A percentile compares a stretch with the other conserved stretches of the same genome.
Evolutionary conservation across 2,888 invertebrate species (phyloP).

Genomic region (Acrocyrtus sp.): DNA sequence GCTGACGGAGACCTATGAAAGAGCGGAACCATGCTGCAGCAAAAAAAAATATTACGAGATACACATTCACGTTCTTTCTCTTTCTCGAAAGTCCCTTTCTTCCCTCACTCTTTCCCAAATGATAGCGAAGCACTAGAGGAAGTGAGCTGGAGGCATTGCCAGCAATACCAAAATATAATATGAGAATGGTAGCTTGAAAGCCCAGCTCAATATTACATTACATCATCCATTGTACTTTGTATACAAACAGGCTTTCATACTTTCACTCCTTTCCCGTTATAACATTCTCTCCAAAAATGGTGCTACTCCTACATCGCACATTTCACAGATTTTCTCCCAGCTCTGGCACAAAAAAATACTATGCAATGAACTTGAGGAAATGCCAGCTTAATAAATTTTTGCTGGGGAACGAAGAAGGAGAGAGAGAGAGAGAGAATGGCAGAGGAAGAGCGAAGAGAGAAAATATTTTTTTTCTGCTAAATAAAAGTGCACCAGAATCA

Average conservation of each 20-base stretch:
- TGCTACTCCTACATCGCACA: no score
- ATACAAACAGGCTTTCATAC: no score
- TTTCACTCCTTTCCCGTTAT: not conserved
- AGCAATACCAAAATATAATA: not conserved
- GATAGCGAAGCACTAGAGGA: not conserved
- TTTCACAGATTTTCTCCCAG: no score
- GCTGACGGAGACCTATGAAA: conserved; percentile 33
- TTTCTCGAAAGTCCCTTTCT: no score
- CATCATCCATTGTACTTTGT: not conserved
- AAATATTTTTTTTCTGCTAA: no score
- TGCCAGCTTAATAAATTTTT: no score
- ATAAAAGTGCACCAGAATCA: not conserved
- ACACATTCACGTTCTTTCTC: no score
- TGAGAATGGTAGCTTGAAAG: no score
- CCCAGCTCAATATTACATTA: not conserved
- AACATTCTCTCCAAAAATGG: no score
- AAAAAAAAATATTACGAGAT: not conserved
- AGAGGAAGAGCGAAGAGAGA: no score
- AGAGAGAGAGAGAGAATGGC: not conserved
- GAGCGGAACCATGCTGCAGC: conserved; percentile 49
- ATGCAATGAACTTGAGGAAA: no score
- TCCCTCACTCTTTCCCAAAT: not conserved
- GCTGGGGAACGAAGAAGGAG: not conserved
- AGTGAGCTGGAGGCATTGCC: not conserved
- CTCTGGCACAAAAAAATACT: no score